Evolutionary conservation across 2,888 invertebrate genomes (phyloP), one percentile per base, ranked within the genome.

Genomic region (Calephelis perditalis): DNA sequence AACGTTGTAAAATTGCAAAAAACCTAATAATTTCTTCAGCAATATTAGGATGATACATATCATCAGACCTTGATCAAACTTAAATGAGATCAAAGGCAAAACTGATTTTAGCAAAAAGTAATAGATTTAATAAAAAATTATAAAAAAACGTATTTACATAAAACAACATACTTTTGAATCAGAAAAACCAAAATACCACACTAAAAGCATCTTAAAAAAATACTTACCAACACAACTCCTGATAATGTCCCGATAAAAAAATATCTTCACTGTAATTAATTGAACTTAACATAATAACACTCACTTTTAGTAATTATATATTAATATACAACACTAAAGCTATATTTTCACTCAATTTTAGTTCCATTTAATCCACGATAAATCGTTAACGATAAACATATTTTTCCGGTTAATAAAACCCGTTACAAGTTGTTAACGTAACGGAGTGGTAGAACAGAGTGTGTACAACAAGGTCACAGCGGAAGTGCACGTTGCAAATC

Each of bases 401-500:
- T 40, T 40, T 40, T 8, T 4, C 8, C 8, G 15, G 26, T 26
- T 5, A 47, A 47, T 15, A 15, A 26, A 47, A 26, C 26, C 7
- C 4, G 26, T 49, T 49, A 15, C 6, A 49, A 47, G 49, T 26
- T 15, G 49, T 49, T 15, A 49, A 49, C 52, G 9, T 15, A 35
- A 52, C 52, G 52, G 52, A 26, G 52, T 52, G 26, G 5, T 5
- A 52, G 52, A 52, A 26, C 26, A 15, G 26, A 52, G 52, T 52
- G 52, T 52, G 52, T 35, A 52, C 35, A 26, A 10, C 52, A 52
- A 52, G 52, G 52, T 52, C 52, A 26, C 35, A 52, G 26, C 15
- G 15, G 49, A 11, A 52, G 35, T 52, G 52, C 52, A 52, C 52
- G 52, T 52, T 52, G 52, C 15, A 52, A 52, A 52, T 26, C 52